Base-by-base conservation (phyloP, 2,888 invertebrate genomes). In the Polydrusus pterygomalis region DNA sequence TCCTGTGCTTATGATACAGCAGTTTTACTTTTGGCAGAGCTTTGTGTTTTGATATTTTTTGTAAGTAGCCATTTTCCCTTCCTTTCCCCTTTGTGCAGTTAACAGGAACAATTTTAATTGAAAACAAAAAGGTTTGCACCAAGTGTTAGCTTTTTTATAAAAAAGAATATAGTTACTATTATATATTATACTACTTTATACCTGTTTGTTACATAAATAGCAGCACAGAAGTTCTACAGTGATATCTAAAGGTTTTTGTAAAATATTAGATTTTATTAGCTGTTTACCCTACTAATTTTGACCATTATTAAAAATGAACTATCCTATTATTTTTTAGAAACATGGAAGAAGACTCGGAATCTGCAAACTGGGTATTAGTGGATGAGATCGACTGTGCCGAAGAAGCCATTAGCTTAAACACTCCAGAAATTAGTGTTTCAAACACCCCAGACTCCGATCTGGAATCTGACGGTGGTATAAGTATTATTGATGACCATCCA, bases 391-490 rank as follows among this genome's bases (percentile, higher is more conserved):
- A 75, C 38, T 74, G 70, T 63, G 56, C 40, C 11, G 77, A 75
- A 72, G 65, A 73, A 18, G 75, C 69, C 8, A 18, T 56, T 3
- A 17, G 25, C 7, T 20, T 67, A 34, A 70, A 40, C 15, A 18
- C 9, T 34, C 43, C 43, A 38, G 7, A 20, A 25, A n/a, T 58
- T 18, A 20, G 38, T 34, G 58, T 40, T 30, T 17, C 17, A 49
- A 25, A 58, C 30, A 20, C 30, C 8, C 15, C 45, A 20, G 77
- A 77, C 18, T 77, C 77, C 45, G 77, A 77, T 47, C 77, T 49
- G 20, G 77, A 77, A 56, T 77, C 77, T 49, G 75, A 75, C 38
- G 64, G 65, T 38, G 75, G 77, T 51, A 72, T 77, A 40, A 77
- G 75, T 60, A 75, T 75, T 20, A 72, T 77, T 18, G 75, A 70